Evolutionary conservation across 23 tunicate species (phyloP).

Genomic region (Trididemnum miniatum): DNA sequence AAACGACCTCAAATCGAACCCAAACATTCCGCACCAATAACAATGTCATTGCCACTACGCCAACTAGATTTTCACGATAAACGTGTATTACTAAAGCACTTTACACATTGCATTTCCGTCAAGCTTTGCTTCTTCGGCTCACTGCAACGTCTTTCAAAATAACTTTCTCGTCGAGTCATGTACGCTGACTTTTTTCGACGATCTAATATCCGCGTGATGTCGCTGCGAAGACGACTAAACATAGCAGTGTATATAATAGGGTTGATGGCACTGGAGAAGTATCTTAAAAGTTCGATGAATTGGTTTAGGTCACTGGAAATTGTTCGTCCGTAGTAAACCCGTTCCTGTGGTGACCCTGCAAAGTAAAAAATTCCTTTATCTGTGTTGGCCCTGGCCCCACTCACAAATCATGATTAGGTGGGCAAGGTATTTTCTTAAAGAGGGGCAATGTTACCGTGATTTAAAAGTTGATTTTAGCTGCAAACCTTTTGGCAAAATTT

Average conservation of each 20-base stretch:
- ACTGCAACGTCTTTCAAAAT: background rate
- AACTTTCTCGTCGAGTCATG: background rate
- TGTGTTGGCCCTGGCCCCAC: no score
- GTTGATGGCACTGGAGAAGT: constrained; percentile 62
- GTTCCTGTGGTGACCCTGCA: background rate
- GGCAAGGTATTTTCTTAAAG: no score
- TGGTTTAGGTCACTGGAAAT: constrained; percentile 13
- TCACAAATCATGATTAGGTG: no score
- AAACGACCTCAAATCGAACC: no score
- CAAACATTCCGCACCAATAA: no score
- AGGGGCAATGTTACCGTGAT: no score
- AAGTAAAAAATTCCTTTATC: background rate
- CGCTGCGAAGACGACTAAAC: constrained; percentile 74
- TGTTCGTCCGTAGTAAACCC: background rate
- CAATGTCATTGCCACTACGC: no score
- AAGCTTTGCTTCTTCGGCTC: background rate
- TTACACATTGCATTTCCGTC: background rate
- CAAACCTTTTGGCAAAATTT: no score
- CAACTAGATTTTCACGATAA: no score
- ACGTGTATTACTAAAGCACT: no score
- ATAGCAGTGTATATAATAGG: constrained; percentile 81
- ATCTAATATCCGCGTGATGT: constrained; percentile 52
- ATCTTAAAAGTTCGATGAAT: constrained; percentile 56
- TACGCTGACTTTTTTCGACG: background rate
- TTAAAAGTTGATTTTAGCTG: no score